Evolutionary conservation across 1,140 invertebrate genomes (phyloP).

Genomic region (Oncopodura yosiiana): DNA sequence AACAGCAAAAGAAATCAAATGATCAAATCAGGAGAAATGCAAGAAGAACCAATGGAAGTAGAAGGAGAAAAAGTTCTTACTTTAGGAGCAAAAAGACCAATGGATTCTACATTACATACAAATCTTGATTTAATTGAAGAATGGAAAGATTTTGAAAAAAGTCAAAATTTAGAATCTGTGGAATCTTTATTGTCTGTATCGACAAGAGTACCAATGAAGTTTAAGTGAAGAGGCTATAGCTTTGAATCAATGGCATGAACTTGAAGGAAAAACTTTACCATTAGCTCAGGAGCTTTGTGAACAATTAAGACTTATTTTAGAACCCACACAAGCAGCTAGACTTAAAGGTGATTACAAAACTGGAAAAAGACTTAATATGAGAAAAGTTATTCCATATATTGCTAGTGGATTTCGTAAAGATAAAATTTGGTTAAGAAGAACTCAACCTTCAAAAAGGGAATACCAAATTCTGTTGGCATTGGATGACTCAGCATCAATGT

Average conservation of each 20-base stretch:
- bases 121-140: slow-evolving; percentile 20
- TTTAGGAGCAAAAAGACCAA: slow-evolving; percentile 52
- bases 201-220: slow-evolving; percentile 35
- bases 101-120: slow-evolving; percentile 56
- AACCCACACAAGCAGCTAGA: slow-evolving; percentile 85
- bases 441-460: slow-evolving; percentile 87
- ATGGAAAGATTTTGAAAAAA: slow-evolving; percentile 40
- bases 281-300: slow-evolving; percentile 85
- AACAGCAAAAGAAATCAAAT: slow-evolving; percentile 33
- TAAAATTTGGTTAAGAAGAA: slow-evolving; percentile 95
- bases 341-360: slow-evolving; percentile 91
- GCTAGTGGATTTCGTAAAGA: slow-evolving; percentile 98
- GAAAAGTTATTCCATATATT: slow-evolving; percentile 94
- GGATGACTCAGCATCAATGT: slow-evolving; percentile 92
- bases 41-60: slow-evolving; percentile 44
- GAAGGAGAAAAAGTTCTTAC: slow-evolving; percentile 67
- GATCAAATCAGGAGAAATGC: slow-evolving; percentile 26
- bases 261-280: slow-evolving; percentile 50
- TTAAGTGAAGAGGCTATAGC: slow-evolving; percentile 33
- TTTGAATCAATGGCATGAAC: slow-evolving; percentile 42
- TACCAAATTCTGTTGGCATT: slow-evolving; percentile 95
- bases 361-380: slow-evolving; percentile 95
- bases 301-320: slow-evolving; percentile 81
- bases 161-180: slow-evolving; percentile 13
- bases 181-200: too few species aligned